phyloP scores from a whole-genome alignment of 2,113 vertebrate species.

The Anseranas semipalmata region DNA sequence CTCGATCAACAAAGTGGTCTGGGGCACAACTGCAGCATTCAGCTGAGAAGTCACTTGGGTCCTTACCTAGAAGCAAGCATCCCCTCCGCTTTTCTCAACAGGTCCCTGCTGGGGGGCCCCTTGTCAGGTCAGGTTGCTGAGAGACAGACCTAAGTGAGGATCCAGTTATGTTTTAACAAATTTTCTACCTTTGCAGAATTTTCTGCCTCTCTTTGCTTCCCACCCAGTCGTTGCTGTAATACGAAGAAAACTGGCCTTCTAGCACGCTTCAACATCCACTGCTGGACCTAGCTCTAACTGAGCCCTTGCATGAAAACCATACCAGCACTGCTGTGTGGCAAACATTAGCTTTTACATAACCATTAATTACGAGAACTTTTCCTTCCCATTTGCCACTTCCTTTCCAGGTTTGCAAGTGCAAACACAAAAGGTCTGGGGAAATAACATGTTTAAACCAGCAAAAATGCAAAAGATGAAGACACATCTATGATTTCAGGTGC shows the following conservation, averaged over 20 bases:
- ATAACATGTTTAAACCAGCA: background rate
- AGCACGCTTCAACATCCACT: background rate
- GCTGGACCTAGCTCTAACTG: background rate
- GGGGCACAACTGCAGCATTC: background rate
- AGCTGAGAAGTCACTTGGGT: background rate
- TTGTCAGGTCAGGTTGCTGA: background rate
- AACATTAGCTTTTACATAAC: background rate
- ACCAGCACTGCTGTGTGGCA: background rate
- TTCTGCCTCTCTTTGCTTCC: background rate
- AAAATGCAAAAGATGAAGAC: background rate
- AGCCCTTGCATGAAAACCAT: background rate
- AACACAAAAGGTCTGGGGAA: background rate
- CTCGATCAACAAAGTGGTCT: background rate
- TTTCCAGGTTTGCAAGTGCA: background rate
- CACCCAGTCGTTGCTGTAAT: background rate
- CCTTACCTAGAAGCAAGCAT: background rate
- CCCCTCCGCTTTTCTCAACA: background rate
- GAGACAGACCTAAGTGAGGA: background rate
- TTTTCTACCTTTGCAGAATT: background rate
- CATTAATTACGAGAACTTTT: background rate
- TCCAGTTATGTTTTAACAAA: background rate
- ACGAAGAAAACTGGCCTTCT: background rate
- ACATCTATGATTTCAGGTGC: background rate
- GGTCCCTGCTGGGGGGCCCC: rapidly evolving
- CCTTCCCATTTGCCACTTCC: background rate